A percentile compares a stretch with the other conserved stretches of the same genome.
Evolutionary conservation across 92 coral and sea anemone species (phyloP).

Genomic region (Epizoanthus illoricatus): DNA sequence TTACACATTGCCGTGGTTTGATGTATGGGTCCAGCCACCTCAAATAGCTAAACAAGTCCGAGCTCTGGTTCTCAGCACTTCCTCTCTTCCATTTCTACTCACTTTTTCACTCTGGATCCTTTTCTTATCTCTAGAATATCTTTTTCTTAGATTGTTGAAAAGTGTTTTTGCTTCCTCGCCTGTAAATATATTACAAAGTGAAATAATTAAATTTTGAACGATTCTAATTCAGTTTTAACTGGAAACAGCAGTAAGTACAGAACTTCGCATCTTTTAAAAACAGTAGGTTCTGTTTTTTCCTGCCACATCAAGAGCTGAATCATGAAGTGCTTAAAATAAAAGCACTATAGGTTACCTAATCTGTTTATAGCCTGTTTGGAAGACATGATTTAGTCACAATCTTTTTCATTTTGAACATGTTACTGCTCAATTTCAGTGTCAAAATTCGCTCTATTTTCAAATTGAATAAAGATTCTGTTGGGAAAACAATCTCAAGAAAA

Average conservation of each 20-base stretch:
- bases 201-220: background rate
- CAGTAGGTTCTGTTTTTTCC: too few relatives aligned
- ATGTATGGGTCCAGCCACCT: slow-evolving; percentile 30
- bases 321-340: too few relatives aligned
- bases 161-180: background rate
- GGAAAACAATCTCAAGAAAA: background rate
- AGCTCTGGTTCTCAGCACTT: slow-evolving; percentile 7
- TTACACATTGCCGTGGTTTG: background rate
- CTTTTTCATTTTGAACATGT: too few relatives aligned
- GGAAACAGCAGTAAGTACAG: background rate
- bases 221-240: too few relatives aligned
- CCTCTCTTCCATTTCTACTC: background rate
- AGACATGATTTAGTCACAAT: too few relatives aligned
- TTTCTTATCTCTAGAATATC: slow-evolving; percentile 20
- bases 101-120: background rate
- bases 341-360: too few relatives aligned
- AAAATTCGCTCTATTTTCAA: background rate
- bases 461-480: background rate
- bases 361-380: too few relatives aligned
- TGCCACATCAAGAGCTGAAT: too few relatives aligned
- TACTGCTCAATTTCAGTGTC: background rate
- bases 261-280: background rate
- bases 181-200: background rate
- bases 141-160: slow-evolving; percentile 10
- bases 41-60: background rate